Conservation (phyloP, 2,888 invertebrate genomes). For the Trissolcus brochymenae region DNA sequence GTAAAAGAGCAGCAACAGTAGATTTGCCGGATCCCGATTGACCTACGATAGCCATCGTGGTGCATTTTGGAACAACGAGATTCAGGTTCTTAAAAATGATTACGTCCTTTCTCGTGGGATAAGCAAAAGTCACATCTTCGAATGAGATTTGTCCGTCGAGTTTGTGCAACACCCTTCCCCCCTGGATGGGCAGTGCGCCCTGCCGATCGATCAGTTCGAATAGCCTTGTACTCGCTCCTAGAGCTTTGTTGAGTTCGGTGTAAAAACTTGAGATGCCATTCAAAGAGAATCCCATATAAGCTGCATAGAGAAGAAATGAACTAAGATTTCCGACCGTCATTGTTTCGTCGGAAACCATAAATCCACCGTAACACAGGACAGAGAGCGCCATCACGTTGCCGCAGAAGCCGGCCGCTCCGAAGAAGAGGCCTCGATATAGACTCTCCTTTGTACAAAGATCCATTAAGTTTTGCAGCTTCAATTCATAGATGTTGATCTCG, state of each 20-base stretch:
- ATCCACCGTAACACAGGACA: slow-evolving; percentile 94
- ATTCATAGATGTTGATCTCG: slow-evolving; percentile 84
- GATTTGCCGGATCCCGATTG: slow-evolving; percentile 97
- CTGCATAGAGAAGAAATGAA: slow-evolving; percentile 95
- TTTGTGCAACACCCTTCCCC: slow-evolving; percentile 71
- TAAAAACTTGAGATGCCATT: slow-evolving; percentile 95
- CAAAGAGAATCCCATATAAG: slow-evolving; percentile 93
- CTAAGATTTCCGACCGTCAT: slow-evolving; percentile 92
- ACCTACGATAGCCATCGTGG: slow-evolving; percentile 89
- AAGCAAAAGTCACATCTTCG: slow-evolving; percentile 84
- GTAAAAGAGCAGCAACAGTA: slow-evolving; percentile 89
- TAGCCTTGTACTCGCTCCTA: slow-evolving; percentile 92
- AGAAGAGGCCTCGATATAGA: slow-evolving; percentile 91
- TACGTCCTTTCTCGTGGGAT: slow-evolving; percentile 81
- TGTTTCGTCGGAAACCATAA: slow-evolving; percentile 88
- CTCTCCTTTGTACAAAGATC: slow-evolving; percentile 91
- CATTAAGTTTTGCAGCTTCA: slow-evolving; percentile 84
- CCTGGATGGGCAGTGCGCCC: slow-evolving; percentile 85
- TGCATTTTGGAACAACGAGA: slow-evolving; percentile 82
- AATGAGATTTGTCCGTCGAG: slow-evolving; percentile 85
- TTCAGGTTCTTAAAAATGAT: slow-evolving; percentile 82
- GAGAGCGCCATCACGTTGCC: slow-evolving; percentile 93
- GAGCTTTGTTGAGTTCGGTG: slow-evolving; percentile 93
- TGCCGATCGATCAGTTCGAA: slow-evolving; percentile 92
- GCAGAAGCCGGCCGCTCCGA: slow-evolving; percentile 91